Evolutionary conservation across 2,113 vertebrate species (phyloP), one percentile per base, ranked within the genome.

Genomic region (Spea bombifrons): DNA sequence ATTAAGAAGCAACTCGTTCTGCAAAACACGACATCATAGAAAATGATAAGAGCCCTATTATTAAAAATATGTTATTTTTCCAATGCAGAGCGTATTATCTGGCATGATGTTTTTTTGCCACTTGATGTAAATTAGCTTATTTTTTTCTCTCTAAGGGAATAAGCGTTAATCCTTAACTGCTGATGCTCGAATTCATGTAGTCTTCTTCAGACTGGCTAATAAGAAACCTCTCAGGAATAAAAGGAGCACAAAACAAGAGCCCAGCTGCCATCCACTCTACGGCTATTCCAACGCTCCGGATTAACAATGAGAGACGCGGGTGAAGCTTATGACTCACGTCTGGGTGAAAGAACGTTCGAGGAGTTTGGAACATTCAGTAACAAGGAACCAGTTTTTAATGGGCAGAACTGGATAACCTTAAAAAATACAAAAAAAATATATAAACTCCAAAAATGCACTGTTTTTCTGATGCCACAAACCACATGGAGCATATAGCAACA

Each of bases 261-360:
- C 61, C 61, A 75, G 73, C 73, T 75, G 61, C 59, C 7, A 3
- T 65, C 46, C 72, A 59, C 16, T 75, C 61, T 46, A 8, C 46
- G 15, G 57, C 57, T 5, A 30, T 64, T 75, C 10, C 9, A 75
- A 43, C 45, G 17, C 30, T 63, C 63, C n/a, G 63, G 45, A 44
- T 13, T 50, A 64, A 65, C 46, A 66, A 75, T 75, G 44, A 66
- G 17, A 43, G 55, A 44, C 13, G 8, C 30, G 1, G 65, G 17
- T 16, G 48, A 46, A 75, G 43, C 46, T 12, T 64, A 4, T 73
- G 73, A 75, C 57, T 50, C 59, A 64, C 57, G 63, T 12, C 8
- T 7, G 61, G 7, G 49, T 47, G 8, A 55, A 3, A 43, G 52
- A 72, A 52, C 9, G 50, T 7, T 7, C 9, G 50, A 1, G 50